phyloP scores from a whole-genome alignment of 2,113 vertebrate genomes.

The Istiophorus platypterus region DNA sequence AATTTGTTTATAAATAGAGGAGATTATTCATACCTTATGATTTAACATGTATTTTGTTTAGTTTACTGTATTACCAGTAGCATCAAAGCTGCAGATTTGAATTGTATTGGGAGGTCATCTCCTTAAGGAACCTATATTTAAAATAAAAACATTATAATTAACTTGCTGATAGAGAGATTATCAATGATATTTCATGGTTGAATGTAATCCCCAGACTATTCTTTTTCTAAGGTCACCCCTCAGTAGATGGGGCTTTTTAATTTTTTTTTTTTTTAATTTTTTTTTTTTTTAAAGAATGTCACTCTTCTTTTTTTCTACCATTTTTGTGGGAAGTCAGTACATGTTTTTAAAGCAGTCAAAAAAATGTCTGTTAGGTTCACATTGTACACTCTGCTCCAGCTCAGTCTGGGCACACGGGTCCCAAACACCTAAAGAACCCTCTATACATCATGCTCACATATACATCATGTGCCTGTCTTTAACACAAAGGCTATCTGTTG shows the following conservation, averaged over 20 bases:
- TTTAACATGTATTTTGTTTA: conserved; percentile 11
- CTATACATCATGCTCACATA: conserved; percentile 78
- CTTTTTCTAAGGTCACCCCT: background rate
- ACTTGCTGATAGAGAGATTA: conserved; percentile 15
- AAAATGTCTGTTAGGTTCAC: conserved; percentile 76
- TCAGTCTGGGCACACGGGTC: conserved; percentile 87
- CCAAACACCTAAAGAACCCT: conserved; percentile 84
- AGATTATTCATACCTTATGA: conserved; percentile 17
- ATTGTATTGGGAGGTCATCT: conserved; percentile 35
- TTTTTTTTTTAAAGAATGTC: conserved; percentile 25
- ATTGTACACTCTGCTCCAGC: conserved; percentile 86
- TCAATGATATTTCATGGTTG: conserved; percentile 29
- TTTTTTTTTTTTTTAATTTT: conserved; percentile 4
- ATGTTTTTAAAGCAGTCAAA: conserved; percentile 49
- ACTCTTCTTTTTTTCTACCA: conserved; percentile 17
- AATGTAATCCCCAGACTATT: conserved; percentile 9
- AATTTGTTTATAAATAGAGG: conserved; percentile 13
- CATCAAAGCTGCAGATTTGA: conserved; percentile 43
- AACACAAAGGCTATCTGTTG: conserved; percentile 81
- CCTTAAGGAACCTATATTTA: conserved; percentile 34
- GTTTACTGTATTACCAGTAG: conserved; percentile 18
- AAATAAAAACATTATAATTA: conserved; percentile 35
- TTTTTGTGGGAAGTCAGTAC: conserved; percentile 63
- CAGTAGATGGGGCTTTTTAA: conserved; percentile 17
- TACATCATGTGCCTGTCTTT: conserved; percentile 79